Evolutionary conservation across 2,888 invertebrate species (phyloP).

Genomic region (Oconnorella tubifera): DNA sequence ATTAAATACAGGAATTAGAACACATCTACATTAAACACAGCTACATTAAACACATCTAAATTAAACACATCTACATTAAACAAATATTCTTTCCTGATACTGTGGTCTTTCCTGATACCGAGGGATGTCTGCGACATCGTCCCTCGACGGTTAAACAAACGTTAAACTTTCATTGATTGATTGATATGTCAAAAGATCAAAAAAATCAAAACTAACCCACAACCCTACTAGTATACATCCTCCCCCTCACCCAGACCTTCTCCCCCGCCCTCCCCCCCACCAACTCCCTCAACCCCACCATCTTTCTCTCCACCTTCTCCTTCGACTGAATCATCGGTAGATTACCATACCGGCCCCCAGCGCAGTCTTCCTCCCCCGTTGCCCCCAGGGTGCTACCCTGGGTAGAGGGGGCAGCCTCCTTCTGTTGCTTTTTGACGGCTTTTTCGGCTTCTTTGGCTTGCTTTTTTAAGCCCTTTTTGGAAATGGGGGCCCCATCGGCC

Average conservation of each 20-base stretch:
- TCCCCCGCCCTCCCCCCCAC: background rate
- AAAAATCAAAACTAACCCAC: constrained; percentile 6
- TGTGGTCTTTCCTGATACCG: too few relatives aligned
- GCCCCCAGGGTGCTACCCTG: constrained; percentile 1
- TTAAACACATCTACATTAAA: too few relatives aligned
- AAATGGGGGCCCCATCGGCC: constrained; percentile 53
- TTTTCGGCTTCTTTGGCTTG: constrained; percentile 27
- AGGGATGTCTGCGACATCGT: too few relatives aligned
- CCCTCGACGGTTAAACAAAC: too few relatives aligned
- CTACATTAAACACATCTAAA: too few relatives aligned
- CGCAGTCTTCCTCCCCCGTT: constrained; percentile 12
- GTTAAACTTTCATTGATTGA: too few relatives aligned
- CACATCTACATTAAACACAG: too few relatives aligned
- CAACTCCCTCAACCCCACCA: constrained; percentile 3
- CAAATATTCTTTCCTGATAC: too few relatives aligned
- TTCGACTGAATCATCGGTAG: constrained; percentile 15
- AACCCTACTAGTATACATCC: constrained; percentile 7
- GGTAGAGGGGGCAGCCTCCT: background rate
- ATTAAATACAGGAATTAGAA: too few relatives aligned
- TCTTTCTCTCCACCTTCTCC: constrained; percentile 1
- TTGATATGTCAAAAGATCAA: too few relatives aligned
- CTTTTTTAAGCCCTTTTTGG: constrained; percentile 64
- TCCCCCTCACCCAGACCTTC: background rate
- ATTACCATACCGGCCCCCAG: constrained; percentile 18
- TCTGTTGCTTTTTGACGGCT: constrained; percentile 22